A percentile compares a stretch with the other conserved stretches of the same genome.
Conservation (phyloP, 1,140 invertebrate genomes). For the Aphaenogaster floridana region DNA sequence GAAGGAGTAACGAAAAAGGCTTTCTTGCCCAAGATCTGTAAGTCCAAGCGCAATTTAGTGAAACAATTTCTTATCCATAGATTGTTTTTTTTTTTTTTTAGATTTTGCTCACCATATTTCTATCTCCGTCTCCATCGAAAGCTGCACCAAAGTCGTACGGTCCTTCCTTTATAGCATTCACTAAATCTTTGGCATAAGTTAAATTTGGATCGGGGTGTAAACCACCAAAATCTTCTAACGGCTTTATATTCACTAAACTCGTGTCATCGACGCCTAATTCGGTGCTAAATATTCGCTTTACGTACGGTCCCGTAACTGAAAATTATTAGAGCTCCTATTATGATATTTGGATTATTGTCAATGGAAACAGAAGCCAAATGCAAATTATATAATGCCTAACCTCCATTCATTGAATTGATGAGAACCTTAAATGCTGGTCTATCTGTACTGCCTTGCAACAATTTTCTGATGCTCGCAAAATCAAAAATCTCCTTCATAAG, state of each 20-base stretch:
- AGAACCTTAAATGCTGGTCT: conserved; percentile 93
- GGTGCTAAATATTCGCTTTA: conserved; percentile 94
- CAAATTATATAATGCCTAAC: conserved; percentile 85
- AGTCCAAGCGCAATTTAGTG: conserved; percentile 30
- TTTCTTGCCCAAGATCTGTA: conserved; percentile 95
- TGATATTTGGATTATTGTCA: conserved; percentile 21
- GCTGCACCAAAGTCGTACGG: conserved; percentile 98
- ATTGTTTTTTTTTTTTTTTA: conserved; percentile 43
- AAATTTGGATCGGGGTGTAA: conserved; percentile 99
- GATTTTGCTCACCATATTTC: conserved; percentile 87
- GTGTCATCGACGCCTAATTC: conserved; percentile 92
- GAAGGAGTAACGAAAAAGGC: conserved; percentile 99
- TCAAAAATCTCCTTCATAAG: conserved; percentile 99
- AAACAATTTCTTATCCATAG: conserved; percentile 19
- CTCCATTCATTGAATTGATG: conserved; percentile 98
- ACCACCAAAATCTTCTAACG: conserved; percentile 98
- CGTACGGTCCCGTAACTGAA: conserved; percentile 98
- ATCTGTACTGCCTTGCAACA: conserved; percentile 91
- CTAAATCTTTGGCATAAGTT: conserved; percentile 97
- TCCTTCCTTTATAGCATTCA: conserved; percentile 92
- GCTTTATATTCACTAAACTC: conserved; percentile 91
- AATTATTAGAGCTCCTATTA: conserved; percentile 29
- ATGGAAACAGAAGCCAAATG: conserved; percentile 36
- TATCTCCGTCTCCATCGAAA: conserved; percentile 98
- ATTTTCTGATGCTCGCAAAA: conserved; percentile 93